Percentiles rank a stretch among this genome's conserved stretches.
phyloP scores from a whole-genome alignment of 2,888 invertebrate genomes.

The Tubulanus polymorphus region DNA sequence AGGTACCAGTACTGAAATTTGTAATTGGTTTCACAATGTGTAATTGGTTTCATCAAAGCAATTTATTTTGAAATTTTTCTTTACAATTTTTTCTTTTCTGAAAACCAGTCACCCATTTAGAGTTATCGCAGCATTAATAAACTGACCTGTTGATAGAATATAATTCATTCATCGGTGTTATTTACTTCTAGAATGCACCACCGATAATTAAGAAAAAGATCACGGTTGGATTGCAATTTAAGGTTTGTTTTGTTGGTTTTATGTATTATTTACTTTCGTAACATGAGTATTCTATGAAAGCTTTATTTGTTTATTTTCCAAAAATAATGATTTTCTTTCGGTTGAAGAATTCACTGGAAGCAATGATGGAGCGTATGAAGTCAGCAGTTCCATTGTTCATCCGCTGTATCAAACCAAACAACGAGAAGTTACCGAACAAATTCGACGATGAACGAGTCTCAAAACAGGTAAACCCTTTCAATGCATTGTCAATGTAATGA shows the following conservation, averaged over 20 bases:
- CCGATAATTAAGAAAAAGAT: conserved; percentile 40
- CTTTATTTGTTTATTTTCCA: not conserved
- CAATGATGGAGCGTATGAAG: conserved; percentile 48
- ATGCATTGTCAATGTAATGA: not conserved
- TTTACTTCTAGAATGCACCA: no score
- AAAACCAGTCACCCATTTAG: conserved; percentile 1
- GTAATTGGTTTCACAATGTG: no score
- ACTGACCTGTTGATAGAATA: no score
- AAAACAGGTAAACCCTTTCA: conserved; percentile 41
- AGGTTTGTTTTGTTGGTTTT: conserved; percentile 26
- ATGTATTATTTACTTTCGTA: not conserved
- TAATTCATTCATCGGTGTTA: no score
- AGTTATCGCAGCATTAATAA: not conserved
- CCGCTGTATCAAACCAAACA: conserved; percentile 51
- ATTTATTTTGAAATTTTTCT: not conserved
- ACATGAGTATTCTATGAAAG: not conserved
- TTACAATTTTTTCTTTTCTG: conserved; percentile 1
- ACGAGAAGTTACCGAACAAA: conserved; percentile 32
- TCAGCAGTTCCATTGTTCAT: conserved; percentile 45
- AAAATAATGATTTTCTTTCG: conserved; percentile 1
- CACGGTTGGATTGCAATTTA: conserved; percentile 48
- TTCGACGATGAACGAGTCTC: conserved; percentile 43
- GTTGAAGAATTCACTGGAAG: conserved; percentile 42
- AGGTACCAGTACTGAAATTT: no score
- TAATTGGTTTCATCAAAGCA: not conserved